Evolutionary conservation across 2,113 vertebrate species (phyloP).

Genomic region (Butorides virescens): DNA sequence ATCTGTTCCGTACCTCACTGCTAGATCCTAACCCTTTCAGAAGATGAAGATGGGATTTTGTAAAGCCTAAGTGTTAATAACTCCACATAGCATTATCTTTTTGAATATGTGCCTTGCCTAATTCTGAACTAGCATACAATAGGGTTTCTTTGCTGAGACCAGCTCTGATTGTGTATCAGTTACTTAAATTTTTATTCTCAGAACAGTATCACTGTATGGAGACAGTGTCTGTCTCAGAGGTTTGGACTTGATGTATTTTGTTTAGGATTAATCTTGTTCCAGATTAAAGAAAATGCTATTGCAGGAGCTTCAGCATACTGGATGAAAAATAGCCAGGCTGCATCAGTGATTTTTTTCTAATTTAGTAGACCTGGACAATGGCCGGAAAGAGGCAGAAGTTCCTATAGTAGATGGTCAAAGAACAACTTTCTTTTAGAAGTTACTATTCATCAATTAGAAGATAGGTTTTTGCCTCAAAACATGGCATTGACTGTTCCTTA

Average conservation of each 20-base stretch:
- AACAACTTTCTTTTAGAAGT: neutral
- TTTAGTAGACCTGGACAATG: neutral
- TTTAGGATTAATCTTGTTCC: neutral
- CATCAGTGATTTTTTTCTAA: neutral
- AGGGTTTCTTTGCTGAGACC: neutral
- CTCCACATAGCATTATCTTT: neutral
- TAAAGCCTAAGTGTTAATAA: neutral
- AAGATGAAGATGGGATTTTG: neutral
- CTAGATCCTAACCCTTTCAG: neutral
- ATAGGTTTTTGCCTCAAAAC: neutral
- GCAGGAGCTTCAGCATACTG: neutral
- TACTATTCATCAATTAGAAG: neutral
- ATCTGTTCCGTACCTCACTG: neutral
- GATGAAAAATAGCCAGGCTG: neutral
- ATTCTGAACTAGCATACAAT: neutral
- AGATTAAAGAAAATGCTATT: neutral
- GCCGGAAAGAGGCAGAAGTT: neutral
- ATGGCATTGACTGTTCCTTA: neutral
- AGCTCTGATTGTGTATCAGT: neutral
- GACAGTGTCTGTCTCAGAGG: neutral
- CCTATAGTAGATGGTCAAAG: neutral
- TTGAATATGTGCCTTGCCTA: neutral
- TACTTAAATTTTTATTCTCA: neutral
- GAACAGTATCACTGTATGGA: neutral
- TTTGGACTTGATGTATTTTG: neutral